These are phyloP conservation scores for Eurystomus glaucurus DNA, from an alignment of 2,797 vertebrate species.

Conservation along the genomic window DNA sequence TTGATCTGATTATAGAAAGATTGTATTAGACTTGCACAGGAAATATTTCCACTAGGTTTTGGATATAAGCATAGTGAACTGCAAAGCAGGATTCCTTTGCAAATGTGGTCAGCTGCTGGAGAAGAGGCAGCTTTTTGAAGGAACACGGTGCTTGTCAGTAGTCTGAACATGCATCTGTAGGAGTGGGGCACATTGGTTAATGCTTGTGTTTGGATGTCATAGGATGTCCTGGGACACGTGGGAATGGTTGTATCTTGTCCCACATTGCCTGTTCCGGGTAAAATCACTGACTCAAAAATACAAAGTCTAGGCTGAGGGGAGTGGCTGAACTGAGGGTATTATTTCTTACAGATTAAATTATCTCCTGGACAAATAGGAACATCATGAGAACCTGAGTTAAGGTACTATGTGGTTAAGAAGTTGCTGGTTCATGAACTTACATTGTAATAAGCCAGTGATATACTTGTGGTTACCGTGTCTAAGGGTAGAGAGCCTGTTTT, in stretches of 20 bases:
- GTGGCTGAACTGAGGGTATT: neutral
- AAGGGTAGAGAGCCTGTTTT: neutral
- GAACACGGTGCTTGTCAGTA: neutral
- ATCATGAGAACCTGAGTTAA: neutral
- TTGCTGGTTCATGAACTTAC: neutral
- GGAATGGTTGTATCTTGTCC: neutral
- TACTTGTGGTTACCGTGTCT: rapidly evolving
- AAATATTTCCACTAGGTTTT: neutral
- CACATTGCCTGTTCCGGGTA: neutral
- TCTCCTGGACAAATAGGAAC: neutral
- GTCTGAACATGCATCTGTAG: neutral
- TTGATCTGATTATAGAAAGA: neutral
- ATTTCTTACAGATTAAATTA: neutral
- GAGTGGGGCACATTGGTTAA: neutral
- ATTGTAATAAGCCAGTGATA: neutral
- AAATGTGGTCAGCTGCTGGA: neutral
- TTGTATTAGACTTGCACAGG: neutral
- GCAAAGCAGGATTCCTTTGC: neutral
- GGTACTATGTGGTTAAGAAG: rapidly evolving
- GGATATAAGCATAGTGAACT: neutral
- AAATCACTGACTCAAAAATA: neutral
- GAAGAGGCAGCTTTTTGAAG: neutral
- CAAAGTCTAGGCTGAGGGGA: neutral
- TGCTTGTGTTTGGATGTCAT: neutral
- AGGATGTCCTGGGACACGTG: neutral